Evolutionary conservation across 2,113 vertebrate genomes (phyloP), one percentile per base, ranked within the genome.

Genomic region (Syrrhaptes paradoxus): DNA sequence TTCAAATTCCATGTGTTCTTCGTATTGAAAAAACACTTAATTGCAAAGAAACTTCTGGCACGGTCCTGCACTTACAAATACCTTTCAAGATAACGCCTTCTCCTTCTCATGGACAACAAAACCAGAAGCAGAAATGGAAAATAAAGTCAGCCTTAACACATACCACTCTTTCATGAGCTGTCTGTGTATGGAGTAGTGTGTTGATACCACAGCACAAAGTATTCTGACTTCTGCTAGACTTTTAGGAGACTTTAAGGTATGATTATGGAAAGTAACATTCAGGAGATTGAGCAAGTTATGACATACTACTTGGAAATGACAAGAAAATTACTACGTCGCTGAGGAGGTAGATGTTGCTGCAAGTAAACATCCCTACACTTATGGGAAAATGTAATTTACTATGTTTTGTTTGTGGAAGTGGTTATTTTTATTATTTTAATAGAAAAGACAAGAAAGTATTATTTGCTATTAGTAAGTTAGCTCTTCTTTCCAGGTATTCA

Each of bases 181-280:
- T 73, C 81, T 91, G 71, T 59, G 26, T 87, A 32, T 41, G 49
- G 51, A 96, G 41, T 57, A 38, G 17, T 73, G 36, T 87, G 65
- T 82, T 90, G 78, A 52, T 89, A 80, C n/a, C 55, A 68, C 73
- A 71, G 34, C 29, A 72, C 54, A 88, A 90, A 87, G 72, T 80
- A 90, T 72, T 93, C 82, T 83, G 36, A 61, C 81, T 95, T 79
- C 62, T 77, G 8, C 16, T 34, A 87, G 87, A 72, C 75, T 96
- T 94, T 68, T 79, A 96, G 91, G 84, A 46, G 58, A 66, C 54
- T 93, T 96, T 46, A 83, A 91, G 62, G 74, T 91, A 55, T 87
- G 70, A 87, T 87, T 93, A 89, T 79, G 36, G 89, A 86, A 96
- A 93, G 74, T 49, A 78, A 25, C 68, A 62, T 88, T 95, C 51